Evolutionary conservation across 2,113 vertebrate genomes (phyloP).

Genomic region (Pelecanoides urinatrix): DNA sequence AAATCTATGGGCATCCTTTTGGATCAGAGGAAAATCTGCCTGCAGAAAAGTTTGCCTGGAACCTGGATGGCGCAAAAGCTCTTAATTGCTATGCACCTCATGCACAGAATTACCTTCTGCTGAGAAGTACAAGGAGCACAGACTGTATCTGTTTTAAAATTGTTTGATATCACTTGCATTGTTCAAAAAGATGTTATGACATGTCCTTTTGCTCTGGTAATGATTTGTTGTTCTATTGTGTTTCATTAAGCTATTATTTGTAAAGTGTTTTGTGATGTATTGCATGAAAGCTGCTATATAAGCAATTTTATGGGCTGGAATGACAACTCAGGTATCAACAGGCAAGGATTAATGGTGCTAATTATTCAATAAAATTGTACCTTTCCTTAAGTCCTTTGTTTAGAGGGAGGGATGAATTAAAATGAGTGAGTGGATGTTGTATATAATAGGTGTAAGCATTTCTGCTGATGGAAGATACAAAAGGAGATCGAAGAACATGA

Average conservation of each 20-base stretch:
- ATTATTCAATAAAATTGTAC: conserved; percentile 44
- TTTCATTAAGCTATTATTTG: conserved; percentile 61
- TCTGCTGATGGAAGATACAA: not conserved
- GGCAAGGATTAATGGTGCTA: conserved; percentile 39
- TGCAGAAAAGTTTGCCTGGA: not conserved
- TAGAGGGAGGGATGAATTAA: not conserved
- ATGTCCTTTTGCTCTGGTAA: conserved; percentile 39
- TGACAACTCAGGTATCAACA: conserved; percentile 44
- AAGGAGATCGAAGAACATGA: not conserved
- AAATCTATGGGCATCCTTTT: not conserved
- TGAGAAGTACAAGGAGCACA: not conserved
- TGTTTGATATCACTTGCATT: not conserved
- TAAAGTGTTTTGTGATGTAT: conserved; percentile 31
- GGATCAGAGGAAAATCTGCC: not conserved
- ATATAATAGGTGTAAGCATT: not conserved
- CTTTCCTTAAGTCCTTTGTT: conserved; percentile 29
- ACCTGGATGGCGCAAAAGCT: not conserved
- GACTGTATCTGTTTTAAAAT: conserved; percentile 21
- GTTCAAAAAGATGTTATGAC: conserved; percentile 39
- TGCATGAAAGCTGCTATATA: conserved; percentile 7
- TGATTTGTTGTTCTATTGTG: conserved; percentile 41
- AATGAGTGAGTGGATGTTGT: not conserved
- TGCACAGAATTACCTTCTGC: not conserved
- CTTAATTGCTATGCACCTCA: conserved; percentile 13
- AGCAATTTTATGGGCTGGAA: conserved; percentile 17